phyloP scores from a whole-genome alignment of 2,888 invertebrate species.

The Synergus laeviventris region DNA sequence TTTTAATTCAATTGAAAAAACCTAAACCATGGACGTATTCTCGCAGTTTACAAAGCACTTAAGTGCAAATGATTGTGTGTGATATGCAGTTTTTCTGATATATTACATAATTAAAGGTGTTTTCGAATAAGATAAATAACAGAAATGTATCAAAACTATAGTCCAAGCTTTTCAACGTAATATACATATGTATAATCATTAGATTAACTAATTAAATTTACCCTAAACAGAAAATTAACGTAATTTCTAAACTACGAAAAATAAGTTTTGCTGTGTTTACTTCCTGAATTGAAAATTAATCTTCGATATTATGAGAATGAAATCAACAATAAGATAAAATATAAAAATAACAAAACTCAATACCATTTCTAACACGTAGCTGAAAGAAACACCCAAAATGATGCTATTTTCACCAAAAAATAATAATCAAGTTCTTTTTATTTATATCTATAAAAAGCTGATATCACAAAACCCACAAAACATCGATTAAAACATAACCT shows the following conservation, averaged over 20 bases:
- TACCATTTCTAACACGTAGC: neutral
- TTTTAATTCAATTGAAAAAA: neutral
- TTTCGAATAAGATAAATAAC: neutral
- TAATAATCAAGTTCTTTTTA: neutral
- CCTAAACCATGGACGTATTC: neutral
- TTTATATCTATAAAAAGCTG: neutral
- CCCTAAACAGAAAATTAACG: neutral
- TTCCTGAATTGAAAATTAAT: neutral
- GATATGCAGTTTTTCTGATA: constrained; percentile 2
- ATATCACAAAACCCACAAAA: neutral
- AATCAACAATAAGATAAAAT: neutral
- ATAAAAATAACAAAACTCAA: neutral
- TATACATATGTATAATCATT: neutral
- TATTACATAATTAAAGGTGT: constrained; percentile 14
- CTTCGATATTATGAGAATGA: neutral
- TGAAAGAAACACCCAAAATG: neutral
- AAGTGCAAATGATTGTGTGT: neutral
- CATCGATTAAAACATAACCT: neutral
- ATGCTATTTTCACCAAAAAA: neutral
- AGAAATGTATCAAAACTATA: constrained; percentile 1
- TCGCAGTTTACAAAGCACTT: neutral
- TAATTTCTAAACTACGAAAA: neutral
- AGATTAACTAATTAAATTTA: neutral
- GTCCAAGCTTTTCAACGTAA: neutral
- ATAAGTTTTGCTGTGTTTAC: neutral